Evolutionary conservation across 2,888 invertebrate genomes (phyloP), one percentile per base, ranked within the genome.

Genomic region (Leptopilina drosophilae): DNA sequence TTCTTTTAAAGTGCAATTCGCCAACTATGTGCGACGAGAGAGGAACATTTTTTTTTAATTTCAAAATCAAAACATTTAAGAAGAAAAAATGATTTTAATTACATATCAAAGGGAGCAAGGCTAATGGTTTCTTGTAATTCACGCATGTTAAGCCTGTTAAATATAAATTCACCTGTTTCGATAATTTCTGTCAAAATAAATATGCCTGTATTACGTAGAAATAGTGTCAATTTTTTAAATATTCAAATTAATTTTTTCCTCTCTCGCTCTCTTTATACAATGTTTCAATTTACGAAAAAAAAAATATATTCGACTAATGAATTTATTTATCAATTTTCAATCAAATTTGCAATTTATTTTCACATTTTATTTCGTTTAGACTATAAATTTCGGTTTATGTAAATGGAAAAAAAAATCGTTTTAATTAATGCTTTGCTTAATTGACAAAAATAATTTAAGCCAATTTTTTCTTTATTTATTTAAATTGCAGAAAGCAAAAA

Each of bases 51-150:
- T 26, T 53, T 20, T 20, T 20, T 20, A 20, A 53, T 56, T 73
- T 56, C 15, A 20, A 73, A 26, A 56, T 20, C 5, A n/a, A 56
- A 33, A 53, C 56, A 33, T 40, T 53, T 26, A 11, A 20, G 5
- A 49, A 49, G 20, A 20, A 20, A 65, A 62, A 62, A 62, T 26
- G 11, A 56, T 69, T 33, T 56, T 56, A 73, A 56, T 73, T 73
- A 9, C 9, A 12, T n/a, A 9, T 56, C 26, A 26, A 53, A 49
- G 12, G 12, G 73, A 73, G 33, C 40, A 73, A 73, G 40, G 53
- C 53, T 26, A 42, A 33, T 7, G n/a, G 33, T 33, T 69, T 53
- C 49, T 53, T 53, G 12, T 8, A 14, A 12, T 33, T 42, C 42
- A 42, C 33, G 20, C 20, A 64, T 40, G 14, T 14, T 8, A 33